These are phyloP conservation scores for Istiophorus platypterus DNA, from an alignment of 2,113 vertebrate species.

Conservation along the genomic window DNA sequence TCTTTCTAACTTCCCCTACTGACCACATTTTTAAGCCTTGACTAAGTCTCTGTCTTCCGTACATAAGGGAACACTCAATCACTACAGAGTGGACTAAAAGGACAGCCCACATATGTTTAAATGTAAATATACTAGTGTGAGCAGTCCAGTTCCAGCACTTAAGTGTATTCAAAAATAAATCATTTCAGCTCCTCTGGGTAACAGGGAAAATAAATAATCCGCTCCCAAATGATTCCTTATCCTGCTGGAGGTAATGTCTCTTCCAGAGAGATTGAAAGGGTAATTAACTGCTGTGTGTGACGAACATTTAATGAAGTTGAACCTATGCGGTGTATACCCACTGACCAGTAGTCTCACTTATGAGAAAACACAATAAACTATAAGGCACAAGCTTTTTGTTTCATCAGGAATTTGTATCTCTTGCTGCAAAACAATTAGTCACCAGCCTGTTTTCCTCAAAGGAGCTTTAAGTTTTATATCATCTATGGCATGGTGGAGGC, in stretches of 20 bases:
- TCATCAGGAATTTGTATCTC: constrained; percentile 12
- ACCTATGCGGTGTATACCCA: background rate
- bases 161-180: constrained; percentile 50
- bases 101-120: background rate
- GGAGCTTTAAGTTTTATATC: constrained; percentile 51
- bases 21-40: background rate
- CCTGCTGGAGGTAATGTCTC: constrained; percentile 49
- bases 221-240: constrained; percentile 37
- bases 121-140: constrained; percentile 10
- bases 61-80: background rate
- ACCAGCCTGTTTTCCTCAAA: constrained; percentile 39
- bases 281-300: constrained; percentile 64
- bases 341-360: background rate
- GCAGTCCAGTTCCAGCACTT: constrained; percentile 11
- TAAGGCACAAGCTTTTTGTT: background rate
- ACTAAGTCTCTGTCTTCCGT: background rate
- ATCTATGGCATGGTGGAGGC: constrained; percentile 32
- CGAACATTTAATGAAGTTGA: constrained; percentile 44
- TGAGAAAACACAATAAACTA: constrained; percentile 8
- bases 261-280: constrained; percentile 53
- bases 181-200: constrained; percentile 17
- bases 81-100: background rate
- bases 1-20: background rate
- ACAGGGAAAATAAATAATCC: constrained; percentile 57
- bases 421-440: constrained; percentile 40